A percentile compares a stretch with the other conserved stretches of the same genome.
phyloP scores from a whole-genome alignment of 2,113 vertebrate species.

The Nothoprocta pentlandii region DNA sequence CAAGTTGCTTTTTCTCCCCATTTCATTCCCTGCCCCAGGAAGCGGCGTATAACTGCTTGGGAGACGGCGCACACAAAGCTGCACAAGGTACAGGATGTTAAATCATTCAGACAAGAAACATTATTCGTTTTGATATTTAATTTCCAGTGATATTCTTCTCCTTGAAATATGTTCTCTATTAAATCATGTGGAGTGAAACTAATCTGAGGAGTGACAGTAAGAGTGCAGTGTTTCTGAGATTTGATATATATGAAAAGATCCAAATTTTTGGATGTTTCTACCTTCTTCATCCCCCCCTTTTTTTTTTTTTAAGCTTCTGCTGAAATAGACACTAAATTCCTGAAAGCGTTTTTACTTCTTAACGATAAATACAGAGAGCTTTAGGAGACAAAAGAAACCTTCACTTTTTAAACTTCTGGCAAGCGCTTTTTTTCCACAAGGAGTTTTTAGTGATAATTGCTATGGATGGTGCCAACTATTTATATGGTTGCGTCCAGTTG shows the following conservation, averaged over 20 bases:
- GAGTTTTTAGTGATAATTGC: slow-evolving; percentile 26
- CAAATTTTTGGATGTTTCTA: background rate
- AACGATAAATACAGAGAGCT: background rate
- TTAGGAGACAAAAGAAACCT: background rate
- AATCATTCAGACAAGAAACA: background rate
- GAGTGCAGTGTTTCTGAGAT: background rate
- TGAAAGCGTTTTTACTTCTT: background rate
- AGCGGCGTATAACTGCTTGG: background rate
- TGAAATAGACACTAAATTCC: background rate
- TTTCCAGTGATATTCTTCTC: background rate
- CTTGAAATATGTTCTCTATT: background rate
- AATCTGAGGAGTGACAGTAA: background rate
- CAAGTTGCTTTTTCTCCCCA: background rate
- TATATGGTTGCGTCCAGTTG: background rate
- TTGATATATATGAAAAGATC: background rate
- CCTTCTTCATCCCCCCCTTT: background rate
- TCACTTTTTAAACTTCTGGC: background rate
- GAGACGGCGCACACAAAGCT: background rate
- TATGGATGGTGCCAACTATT: background rate
- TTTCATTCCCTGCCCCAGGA: background rate
- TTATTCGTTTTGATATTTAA: background rate
- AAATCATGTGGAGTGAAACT: background rate
- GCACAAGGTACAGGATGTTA: background rate
- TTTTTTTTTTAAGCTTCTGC: background rate
- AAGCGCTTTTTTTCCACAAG: background rate